These are phyloP conservation scores for Rattus rattus DNA, from an alignment of 2,113 vertebrate genomes.

Conservation along the genomic window DNA sequence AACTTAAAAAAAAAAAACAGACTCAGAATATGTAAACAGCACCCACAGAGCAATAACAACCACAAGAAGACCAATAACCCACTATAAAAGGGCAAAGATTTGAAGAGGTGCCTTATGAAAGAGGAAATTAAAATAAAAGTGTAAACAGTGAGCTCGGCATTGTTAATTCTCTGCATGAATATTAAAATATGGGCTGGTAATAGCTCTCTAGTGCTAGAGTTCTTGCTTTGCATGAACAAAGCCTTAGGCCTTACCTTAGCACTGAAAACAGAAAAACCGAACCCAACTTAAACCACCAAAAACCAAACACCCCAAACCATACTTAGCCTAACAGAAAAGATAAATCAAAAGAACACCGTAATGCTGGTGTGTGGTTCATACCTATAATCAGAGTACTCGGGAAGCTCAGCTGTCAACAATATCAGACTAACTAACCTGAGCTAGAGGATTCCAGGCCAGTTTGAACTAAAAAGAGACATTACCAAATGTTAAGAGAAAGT, in stretches of 20 bases:
- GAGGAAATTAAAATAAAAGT: constrained; percentile 26
- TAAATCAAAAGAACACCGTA: background rate
- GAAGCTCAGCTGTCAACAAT: background rate
- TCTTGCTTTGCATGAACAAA: background rate
- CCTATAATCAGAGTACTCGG: background rate
- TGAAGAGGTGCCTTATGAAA: background rate
- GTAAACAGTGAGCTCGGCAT: constrained; percentile 19
- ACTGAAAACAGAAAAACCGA: background rate
- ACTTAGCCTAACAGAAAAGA: background rate
- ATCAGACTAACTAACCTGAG: background rate
- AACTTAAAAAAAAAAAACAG: constrained; percentile 9
- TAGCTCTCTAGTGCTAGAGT: no score
- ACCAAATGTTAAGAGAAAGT: background rate
- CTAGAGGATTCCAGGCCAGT: background rate
- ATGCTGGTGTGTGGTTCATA: background rate
- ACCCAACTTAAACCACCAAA: background rate
- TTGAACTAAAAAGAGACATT: background rate
- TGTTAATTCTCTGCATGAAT: constrained; percentile 59
- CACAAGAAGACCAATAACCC: background rate
- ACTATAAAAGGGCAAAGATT: constrained; percentile 40
- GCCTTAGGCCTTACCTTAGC: no score
- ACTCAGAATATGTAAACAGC: constrained; percentile 14
- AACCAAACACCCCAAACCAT: background rate
- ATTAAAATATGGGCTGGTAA: background rate
- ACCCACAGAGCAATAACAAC: background rate